These are phyloP conservation scores for Drosophila sucinea DNA, from an alignment of 1,140 invertebrate genomes.

Conservation along the genomic window DNA sequence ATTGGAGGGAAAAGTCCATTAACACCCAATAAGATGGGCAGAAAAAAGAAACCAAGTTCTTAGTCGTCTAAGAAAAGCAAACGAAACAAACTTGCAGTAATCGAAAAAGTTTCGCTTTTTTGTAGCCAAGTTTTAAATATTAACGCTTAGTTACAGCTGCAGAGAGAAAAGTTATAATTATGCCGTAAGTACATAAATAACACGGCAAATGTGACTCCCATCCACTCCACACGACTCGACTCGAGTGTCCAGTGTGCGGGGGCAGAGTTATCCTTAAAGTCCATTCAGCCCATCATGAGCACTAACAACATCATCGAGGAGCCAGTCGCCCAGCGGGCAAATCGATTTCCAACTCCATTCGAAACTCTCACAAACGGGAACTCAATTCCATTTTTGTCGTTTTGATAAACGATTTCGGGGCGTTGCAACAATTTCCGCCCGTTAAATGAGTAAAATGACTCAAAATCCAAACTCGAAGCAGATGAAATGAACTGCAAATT, in stretches of 20 bases:
- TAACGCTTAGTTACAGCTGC: constrained; percentile 77
- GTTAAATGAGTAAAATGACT: constrained; percentile 56
- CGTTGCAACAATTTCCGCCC: constrained; percentile 82
- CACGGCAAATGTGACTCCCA: constrained; percentile 45
- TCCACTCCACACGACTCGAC: no score
- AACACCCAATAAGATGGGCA: constrained; percentile 72
- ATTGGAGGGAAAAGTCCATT: constrained; percentile 60
- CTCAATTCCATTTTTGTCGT: constrained; percentile 81
- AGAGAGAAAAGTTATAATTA: constrained; percentile 74
- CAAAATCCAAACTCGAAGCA: constrained; percentile 19
- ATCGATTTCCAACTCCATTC: constrained; percentile 68
- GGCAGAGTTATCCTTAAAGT: background rate
- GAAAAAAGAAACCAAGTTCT: constrained; percentile 20
- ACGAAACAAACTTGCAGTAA: constrained; percentile 51
- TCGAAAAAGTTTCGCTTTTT: constrained; percentile 73
- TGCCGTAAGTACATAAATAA: constrained; percentile 76
- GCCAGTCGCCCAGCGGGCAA: constrained; percentile 71
- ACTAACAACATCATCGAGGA: no score
- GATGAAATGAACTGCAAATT: constrained; percentile 68
- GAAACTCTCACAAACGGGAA: constrained; percentile 57
- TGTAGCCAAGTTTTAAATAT: constrained; percentile 73
- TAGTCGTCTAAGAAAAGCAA: constrained; percentile 24
- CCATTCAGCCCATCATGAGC: constrained; percentile 19
- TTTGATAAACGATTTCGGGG: constrained; percentile 81
- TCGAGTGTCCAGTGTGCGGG: background rate